Percentiles rank a stretch among this genome's conserved stretches.
phyloP scores from a whole-genome alignment of 1,140 invertebrate genomes.

The Drosophila ambigua region DNA sequence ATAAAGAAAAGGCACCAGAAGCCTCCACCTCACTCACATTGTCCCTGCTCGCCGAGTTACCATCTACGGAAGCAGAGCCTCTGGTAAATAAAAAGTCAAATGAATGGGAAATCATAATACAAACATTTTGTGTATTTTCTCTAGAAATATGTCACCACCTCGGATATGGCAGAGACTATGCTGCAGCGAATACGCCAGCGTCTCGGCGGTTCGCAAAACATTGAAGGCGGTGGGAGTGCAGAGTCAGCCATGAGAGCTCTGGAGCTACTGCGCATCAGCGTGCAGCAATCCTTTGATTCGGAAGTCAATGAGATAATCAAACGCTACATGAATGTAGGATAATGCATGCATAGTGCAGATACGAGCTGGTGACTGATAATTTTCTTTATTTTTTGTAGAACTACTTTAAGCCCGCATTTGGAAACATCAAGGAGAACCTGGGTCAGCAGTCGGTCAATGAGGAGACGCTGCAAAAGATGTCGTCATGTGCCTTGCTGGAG shows the following conservation, averaged over 20 bases:
- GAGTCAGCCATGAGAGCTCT: constrained; percentile 86
- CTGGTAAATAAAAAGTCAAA: constrained; percentile 28
- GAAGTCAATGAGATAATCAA: constrained; percentile 87
- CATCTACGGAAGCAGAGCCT: constrained; percentile 36
- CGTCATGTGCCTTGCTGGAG: constrained; percentile 73
- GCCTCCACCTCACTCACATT: constrained; percentile 17
- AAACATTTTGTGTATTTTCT: neutral
- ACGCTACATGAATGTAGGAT: constrained; percentile 86
- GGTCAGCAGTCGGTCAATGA: constrained; percentile 76
- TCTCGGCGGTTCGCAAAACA: constrained; percentile 53
- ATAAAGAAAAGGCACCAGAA: constrained; percentile 26
- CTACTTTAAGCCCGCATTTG: constrained; percentile 81
- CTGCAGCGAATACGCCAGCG: constrained; percentile 72
- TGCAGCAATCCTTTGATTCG: constrained; percentile 87
- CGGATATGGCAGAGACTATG: constrained; percentile 78
- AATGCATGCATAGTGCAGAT: too few species aligned
- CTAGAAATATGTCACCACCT: constrained; percentile 78
- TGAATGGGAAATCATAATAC: neutral
- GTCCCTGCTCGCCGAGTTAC: constrained; percentile 37
- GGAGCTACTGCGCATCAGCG: constrained; percentile 86
- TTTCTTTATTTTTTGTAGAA: constrained; percentile 39
- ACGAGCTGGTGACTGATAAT: neutral
- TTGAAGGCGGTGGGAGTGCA: constrained; percentile 61
- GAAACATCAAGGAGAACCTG: constrained; percentile 80
- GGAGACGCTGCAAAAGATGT: constrained; percentile 80